Conservation (phyloP, 2,113 vertebrate genomes). For the Cacatua alba region DNA sequence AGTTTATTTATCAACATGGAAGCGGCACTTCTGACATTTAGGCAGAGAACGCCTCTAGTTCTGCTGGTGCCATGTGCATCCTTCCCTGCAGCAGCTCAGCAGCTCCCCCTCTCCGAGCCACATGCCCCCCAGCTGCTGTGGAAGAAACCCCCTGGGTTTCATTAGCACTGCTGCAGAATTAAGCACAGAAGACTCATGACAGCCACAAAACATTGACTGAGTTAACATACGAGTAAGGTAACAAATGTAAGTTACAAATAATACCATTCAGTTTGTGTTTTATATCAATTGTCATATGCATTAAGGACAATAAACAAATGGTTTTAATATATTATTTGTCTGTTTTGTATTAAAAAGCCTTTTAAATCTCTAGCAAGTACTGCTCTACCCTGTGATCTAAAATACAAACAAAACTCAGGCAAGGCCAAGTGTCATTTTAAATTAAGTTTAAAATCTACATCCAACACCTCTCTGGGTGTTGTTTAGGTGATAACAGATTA, state of each 20-base stretch:
- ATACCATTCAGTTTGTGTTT: neutral
- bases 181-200: rapidly evolving
- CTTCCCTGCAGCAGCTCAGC: neutral
- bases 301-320: neutral
- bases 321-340: neutral
- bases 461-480: neutral
- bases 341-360: neutral
- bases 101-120: neutral
- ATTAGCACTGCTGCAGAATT: neutral
- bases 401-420: neutral
- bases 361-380: neutral
- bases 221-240: neutral
- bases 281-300: neutral
- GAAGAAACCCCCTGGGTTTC: neutral
- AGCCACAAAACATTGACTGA: neutral
- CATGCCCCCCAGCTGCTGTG: rapidly evolving
- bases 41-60: neutral
- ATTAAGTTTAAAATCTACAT: neutral
- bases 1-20: neutral
- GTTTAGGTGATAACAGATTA: neutral
- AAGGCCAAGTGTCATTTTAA: neutral
- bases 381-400: neutral
- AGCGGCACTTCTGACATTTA: neutral
- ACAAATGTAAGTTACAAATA: neutral
- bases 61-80: neutral